Evolutionary conservation across 2,797 vertebrate genomes (phyloP).

Genomic region (Tamandua tetradactyla): DNA sequence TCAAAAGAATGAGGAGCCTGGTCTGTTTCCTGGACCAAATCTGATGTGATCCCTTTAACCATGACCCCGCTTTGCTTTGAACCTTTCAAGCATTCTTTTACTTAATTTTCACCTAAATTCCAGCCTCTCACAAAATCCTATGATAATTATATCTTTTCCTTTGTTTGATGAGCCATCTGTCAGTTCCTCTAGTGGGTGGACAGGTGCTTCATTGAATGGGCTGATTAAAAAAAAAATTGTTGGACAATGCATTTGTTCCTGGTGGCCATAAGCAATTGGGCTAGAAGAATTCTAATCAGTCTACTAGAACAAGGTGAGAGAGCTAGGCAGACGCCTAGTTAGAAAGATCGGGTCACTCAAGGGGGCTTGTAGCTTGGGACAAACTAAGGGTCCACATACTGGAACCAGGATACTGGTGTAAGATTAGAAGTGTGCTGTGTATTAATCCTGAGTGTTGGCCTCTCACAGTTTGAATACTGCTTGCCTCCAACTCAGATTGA

Average conservation of each 20-base stretch:
- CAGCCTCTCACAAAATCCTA: neutral
- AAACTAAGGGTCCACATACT: too few relatives aligned
- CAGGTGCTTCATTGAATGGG: neutral
- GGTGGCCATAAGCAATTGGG: neutral
- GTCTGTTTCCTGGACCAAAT: neutral
- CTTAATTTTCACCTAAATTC: conserved; percentile 10
- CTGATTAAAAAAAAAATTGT: too few relatives aligned
- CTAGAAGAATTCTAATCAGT: neutral
- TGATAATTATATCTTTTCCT: neutral
- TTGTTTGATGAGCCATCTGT: neutral
- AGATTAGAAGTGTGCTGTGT: neutral
- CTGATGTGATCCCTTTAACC: neutral
- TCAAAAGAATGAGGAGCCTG: neutral
- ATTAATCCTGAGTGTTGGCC: neutral
- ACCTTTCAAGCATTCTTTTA: neutral
- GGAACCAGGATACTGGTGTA: neutral
- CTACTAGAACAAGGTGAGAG: neutral
- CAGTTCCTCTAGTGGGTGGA: neutral
- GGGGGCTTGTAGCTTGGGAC: neutral
- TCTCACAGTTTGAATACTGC: neutral
- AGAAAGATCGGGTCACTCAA: neutral
- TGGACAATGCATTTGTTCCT: neutral
- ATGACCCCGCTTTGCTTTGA: neutral
- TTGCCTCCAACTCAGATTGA: neutral
- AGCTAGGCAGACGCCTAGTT: neutral